A percentile compares a stretch with the other conserved stretches of the same genome.
phyloP scores from a whole-genome alignment of 2,113 vertebrate species.

The Catharus fuscescens region DNA sequence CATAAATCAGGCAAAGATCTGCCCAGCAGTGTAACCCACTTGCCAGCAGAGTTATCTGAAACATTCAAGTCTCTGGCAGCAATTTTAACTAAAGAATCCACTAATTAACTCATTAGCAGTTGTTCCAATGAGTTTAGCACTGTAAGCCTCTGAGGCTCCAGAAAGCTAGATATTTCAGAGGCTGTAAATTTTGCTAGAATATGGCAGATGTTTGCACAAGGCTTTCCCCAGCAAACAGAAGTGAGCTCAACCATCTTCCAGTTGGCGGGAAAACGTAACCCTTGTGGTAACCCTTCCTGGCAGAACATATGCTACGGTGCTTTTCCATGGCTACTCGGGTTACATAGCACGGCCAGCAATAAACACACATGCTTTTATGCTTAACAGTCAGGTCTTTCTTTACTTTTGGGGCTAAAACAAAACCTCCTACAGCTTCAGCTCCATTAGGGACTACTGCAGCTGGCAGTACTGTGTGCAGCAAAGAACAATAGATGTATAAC shows the following conservation, averaged over 20 bases:
- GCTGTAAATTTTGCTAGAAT: conserved; percentile 51
- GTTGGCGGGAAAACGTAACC: not conserved
- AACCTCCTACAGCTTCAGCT: not conserved
- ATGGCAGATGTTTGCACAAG: not conserved
- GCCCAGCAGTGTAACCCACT: conserved; percentile 24
- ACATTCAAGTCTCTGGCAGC: conserved; percentile 37
- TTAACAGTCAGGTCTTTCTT: not conserved
- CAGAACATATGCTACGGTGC: not conserved
- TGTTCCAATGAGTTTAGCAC: conserved; percentile 55
- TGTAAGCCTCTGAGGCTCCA: conserved; percentile 23
- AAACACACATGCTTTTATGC: not conserved
- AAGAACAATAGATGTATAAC: conserved; percentile 15
- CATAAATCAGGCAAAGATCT: conserved; percentile 49
- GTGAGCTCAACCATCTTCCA: not conserved
- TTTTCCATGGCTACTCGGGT: not conserved
- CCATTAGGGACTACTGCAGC: not conserved
- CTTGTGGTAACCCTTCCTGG: not conserved
- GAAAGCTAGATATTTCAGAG: conserved; percentile 22
- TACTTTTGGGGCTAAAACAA: not conserved
- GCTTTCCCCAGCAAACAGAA: conserved; percentile 20
- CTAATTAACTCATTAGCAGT: conserved; percentile 66
- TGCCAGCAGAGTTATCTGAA: conserved; percentile 53
- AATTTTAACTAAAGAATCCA: conserved; percentile 53
- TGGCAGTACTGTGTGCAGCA: not conserved
- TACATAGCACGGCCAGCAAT: not conserved